These are phyloP conservation scores for Loxodonta africana DNA, from an alignment of 2,113 vertebrate genomes.

Conservation along the genomic window DNA sequence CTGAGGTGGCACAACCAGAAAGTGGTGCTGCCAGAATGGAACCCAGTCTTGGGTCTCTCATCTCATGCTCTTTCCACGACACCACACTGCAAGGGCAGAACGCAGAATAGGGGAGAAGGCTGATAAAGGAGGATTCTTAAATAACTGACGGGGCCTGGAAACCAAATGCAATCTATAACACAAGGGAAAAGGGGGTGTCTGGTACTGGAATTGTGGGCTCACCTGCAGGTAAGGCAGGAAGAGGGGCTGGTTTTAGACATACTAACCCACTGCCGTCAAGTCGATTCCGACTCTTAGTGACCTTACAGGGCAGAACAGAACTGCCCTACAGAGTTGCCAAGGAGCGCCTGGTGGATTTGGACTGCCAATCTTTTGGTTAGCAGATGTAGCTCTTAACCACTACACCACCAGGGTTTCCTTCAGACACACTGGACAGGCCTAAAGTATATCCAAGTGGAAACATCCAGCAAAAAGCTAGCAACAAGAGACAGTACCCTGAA, in stretches of 20 bases:
- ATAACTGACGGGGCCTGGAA: not conserved
- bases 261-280: rapidly evolving
- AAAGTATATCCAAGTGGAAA: not conserved
- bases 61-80: not conserved
- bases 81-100: not conserved
- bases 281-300: too few species aligned
- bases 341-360: too few species aligned
- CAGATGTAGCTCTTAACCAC: too few species aligned
- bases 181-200: not conserved
- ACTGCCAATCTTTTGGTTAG: too few species aligned
- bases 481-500: not conserved
- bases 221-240: not conserved
- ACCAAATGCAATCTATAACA: not conserved
- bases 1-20: not conserved
- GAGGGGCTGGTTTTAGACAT: not conserved
- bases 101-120: not conserved
- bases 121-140: not conserved
- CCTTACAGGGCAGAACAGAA: too few species aligned
- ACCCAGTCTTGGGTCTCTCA: not conserved
- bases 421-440: not conserved
- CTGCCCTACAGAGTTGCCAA: too few species aligned
- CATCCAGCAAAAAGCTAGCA: not conserved
- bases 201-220: not conserved
- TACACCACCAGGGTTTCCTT: not conserved
- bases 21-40: not conserved